Evolutionary conservation across 2,888 invertebrate species (phyloP).

Genomic region (Odontothrips loti): DNA sequence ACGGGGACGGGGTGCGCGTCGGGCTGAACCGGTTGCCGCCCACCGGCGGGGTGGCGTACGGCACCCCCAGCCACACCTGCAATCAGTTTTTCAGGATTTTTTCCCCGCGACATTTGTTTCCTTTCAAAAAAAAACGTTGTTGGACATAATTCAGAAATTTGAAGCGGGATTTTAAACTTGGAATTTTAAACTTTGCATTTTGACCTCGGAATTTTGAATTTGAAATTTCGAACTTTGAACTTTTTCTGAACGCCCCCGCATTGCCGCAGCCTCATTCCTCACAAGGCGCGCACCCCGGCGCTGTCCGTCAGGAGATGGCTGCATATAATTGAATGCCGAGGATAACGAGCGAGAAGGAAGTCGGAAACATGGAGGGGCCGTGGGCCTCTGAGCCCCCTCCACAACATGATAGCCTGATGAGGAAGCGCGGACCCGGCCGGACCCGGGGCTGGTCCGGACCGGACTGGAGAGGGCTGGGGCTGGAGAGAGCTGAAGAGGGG

Average conservation of each 20-base stretch:
- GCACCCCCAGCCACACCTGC: constrained; percentile 87
- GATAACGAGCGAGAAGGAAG: background rate
- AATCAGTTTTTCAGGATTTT: no score
- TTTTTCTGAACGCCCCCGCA: no score
- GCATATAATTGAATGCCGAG: background rate
- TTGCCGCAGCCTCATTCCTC: no score
- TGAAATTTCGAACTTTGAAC: no score
- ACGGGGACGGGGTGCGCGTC: constrained; percentile 86
- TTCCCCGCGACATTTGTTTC: background rate
- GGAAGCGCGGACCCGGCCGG: background rate
- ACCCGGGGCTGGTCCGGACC: background rate
- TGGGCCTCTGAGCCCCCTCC: no score
- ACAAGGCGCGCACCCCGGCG: no score
- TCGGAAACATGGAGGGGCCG: background rate
- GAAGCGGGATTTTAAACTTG: no score
- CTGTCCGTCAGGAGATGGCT: background rate
- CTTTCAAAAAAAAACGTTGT: no score
- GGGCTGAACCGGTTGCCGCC: constrained; percentile 92
- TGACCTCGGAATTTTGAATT: no score
- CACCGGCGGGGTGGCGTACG: constrained; percentile 88
- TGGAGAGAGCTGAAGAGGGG: background rate
- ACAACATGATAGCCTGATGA: no score
- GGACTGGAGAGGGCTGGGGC: background rate
- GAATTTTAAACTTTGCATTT: no score
- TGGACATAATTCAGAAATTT: no score